These are phyloP conservation scores for Siniperca scherzeri DNA, from an alignment of 2,797 vertebrate species.

Conservation along the genomic window DNA sequence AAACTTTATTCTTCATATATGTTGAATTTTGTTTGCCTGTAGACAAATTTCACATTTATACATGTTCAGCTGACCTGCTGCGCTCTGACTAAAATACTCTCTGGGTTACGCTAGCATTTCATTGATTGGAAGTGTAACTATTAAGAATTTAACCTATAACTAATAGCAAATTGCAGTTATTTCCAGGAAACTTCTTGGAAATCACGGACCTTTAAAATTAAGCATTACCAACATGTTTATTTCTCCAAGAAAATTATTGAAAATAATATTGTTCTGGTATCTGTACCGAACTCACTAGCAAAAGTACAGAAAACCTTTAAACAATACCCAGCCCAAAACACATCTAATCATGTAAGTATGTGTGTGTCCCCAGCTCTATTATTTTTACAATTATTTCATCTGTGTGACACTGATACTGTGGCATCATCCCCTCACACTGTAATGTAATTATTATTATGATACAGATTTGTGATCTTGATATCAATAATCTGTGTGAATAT, in stretches of 20 bases:
- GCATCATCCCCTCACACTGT: slow-evolving; percentile 53
- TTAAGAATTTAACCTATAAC: background rate
- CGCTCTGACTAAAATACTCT: background rate
- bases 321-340: slow-evolving; percentile 3
- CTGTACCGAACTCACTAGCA: background rate
- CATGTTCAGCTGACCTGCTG: background rate
- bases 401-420: slow-evolving; percentile 31
- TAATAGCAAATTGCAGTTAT: background rate
- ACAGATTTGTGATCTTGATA: slow-evolving; percentile 65
- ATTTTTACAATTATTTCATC: slow-evolving; percentile 59
- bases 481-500: slow-evolving; percentile 51
- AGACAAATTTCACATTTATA: no score
- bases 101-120: background rate
- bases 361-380: slow-evolving; percentile 21
- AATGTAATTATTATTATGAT: slow-evolving; percentile 60
- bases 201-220: background rate
- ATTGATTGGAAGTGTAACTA: no score
- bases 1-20: no score
- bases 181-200: background rate
- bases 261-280: background rate
- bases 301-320: background rate
- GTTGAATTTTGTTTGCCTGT: no score
- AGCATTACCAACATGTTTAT: background rate
- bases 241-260: background rate
- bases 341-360: no score